Conservation (phyloP, 2,797 vertebrate genomes). For the Clangula hyemalis region DNA sequence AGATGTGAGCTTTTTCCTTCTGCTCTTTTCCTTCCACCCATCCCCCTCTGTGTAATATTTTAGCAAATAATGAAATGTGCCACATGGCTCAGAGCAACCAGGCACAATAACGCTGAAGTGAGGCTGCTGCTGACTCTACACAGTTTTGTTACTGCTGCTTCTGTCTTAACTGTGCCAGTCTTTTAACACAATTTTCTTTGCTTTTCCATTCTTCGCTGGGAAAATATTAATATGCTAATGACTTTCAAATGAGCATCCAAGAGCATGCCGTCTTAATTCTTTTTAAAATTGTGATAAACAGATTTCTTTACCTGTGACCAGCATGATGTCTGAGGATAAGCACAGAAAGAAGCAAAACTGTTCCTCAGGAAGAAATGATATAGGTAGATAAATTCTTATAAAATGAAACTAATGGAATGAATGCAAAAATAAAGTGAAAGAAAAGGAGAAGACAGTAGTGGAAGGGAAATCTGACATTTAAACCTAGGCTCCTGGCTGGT, state of each 20-base stretch:
- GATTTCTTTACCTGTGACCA: not conserved
- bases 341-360: not conserved
- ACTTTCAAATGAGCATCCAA: not conserved
- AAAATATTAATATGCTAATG: constrained; percentile 16
- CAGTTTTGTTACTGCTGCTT: not conserved
- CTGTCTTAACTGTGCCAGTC: not conserved
- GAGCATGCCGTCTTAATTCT: not conserved
- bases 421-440: constrained; percentile 48
- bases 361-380: not conserved
- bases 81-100: not conserved
- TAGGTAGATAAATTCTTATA: not conserved
- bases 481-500: constrained; percentile 61
- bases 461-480: constrained; percentile 76
- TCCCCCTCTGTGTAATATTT: constrained; percentile 7
- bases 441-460: constrained; percentile 51
- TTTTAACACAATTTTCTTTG: not conserved
- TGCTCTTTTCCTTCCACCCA: not conserved
- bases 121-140: not conserved
- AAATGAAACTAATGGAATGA: constrained; percentile 1
- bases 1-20: constrained; percentile 41
- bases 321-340: not conserved
- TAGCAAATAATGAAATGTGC: constrained; percentile 11
- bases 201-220: not conserved
- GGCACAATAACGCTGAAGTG: not conserved
- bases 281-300: not conserved